Evolutionary conservation across 2,797 vertebrate species (phyloP).

Genomic region (Esox masquinongy): DNA sequence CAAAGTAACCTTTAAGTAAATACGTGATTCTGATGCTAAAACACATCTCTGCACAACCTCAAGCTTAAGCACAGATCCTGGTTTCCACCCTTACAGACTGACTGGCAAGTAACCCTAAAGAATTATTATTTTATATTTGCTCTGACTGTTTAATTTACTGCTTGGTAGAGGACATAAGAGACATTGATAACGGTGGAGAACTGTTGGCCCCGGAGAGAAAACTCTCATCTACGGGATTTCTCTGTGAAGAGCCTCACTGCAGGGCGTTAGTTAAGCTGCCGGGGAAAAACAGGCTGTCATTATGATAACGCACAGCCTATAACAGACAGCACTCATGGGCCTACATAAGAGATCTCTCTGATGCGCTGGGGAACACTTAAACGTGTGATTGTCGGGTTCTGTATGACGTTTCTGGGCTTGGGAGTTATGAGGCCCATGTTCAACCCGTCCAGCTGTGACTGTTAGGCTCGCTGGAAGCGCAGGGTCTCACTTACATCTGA

Average conservation of each 20-base stretch:
- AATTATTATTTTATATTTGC: not conserved
- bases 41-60: conserved; percentile 26
- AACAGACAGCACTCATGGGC: conserved; percentile 1
- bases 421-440: not conserved
- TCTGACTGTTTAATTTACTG: not conserved
- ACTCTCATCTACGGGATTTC: not conserved
- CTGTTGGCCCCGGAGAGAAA: conserved; percentile 2
- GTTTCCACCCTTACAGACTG: not conserved
- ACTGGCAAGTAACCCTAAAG: not conserved
- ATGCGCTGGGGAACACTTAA: not conserved
- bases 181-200: not conserved
- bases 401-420: not conserved
- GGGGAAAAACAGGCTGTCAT: conserved; percentile 10
- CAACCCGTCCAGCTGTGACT: not conserved
- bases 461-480: not conserved
- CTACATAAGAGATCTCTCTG: conserved; percentile 1
- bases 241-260: conserved; percentile 1
- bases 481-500: not conserved
- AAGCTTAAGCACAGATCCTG: conserved; percentile 23
- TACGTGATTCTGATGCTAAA: conserved; percentile 52
- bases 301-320: conserved; percentile 3
- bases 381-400: not conserved
- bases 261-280: conserved; percentile 12
- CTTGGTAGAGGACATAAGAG: not conserved
- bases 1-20: conserved; percentile 69